A percentile compares a stretch with the other conserved stretches of the same genome.
phyloP scores from a whole-genome alignment of 37 sponge, comb jelly and placozoan genomes.

The Crambe crambe region DNA sequence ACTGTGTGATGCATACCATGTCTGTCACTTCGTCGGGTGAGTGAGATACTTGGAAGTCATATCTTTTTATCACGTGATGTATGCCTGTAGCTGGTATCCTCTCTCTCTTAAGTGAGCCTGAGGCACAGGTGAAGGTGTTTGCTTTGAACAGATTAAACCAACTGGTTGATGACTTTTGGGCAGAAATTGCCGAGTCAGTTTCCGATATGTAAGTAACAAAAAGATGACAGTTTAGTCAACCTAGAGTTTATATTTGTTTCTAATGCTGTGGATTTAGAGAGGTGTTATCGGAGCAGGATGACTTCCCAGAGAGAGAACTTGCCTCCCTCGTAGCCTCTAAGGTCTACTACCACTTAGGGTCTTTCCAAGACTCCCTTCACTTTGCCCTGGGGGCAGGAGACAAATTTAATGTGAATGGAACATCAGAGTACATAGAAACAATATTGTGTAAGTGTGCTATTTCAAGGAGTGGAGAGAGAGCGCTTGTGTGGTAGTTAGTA shows the following conservation, averaged over 20 bases:
- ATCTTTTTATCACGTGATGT: no score
- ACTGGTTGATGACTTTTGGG: constrained; percentile 96
- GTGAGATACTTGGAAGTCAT: not conserved
- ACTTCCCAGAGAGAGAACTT: constrained; percentile 85
- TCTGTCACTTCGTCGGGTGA: constrained; percentile 29
- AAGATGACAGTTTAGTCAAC: no score
- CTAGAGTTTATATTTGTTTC: no score
- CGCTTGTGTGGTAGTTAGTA: no score
- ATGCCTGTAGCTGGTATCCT: constrained; percentile 81
- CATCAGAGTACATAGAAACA: constrained; percentile 94
- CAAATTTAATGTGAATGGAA: constrained; percentile 84
- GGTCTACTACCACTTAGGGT: constrained; percentile 98
- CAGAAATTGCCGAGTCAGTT: constrained; percentile 91
- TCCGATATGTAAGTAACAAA: constrained; percentile 70
- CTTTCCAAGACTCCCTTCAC: constrained; percentile 86
- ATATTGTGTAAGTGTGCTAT: constrained; percentile 84
- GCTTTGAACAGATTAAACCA: constrained; percentile 87
- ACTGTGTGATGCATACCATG: constrained; percentile 2
- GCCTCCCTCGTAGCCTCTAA: constrained; percentile 94
- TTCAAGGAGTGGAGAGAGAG: no score
- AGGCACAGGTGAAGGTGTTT: constrained; percentile 82
- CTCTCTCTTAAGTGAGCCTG: constrained; percentile 84
- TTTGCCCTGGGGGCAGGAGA: constrained; percentile 92
- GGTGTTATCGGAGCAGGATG: constrained; percentile 81
- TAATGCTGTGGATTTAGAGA: constrained; percentile 61